Conservation (phyloP, 2,888 invertebrate genomes). For the Eristalinus sepulchralis region DNA sequence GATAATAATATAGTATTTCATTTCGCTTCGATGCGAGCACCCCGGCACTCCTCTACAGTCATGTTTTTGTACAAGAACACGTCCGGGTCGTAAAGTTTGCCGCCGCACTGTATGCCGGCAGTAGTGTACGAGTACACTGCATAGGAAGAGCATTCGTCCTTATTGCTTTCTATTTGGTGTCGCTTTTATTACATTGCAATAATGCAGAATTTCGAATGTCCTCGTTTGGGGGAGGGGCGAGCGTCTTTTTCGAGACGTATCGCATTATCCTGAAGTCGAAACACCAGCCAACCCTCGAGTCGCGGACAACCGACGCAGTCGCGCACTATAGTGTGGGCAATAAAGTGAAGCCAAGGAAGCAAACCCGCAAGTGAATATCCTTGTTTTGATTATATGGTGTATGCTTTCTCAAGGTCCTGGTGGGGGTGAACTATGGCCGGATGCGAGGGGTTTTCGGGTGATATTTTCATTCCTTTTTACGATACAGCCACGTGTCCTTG, state of each 20-base stretch:
- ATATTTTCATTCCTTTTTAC: slow-evolving; percentile 46
- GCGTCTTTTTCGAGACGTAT: slow-evolving; percentile 33
- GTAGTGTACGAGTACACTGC: slow-evolving; percentile 20
- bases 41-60: slow-evolving; percentile 12
- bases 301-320: background rate
- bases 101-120: slow-evolving; percentile 27
- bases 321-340: slow-evolving; percentile 29
- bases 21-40: slow-evolving; percentile 54
- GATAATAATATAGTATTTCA: slow-evolving; percentile 69
- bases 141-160: slow-evolving; percentile 48
- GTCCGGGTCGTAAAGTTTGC: slow-evolving; percentile 63
- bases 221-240: slow-evolving; percentile 42
- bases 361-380: slow-evolving; percentile 53
- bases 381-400: slow-evolving; percentile 59
- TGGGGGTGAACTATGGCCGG: slow-evolving; percentile 21
- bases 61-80: slow-evolving; percentile 41
- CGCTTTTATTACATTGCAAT: slow-evolving; percentile 66
- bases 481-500: slow-evolving; percentile 67
- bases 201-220: slow-evolving; percentile 66
- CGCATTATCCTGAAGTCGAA: slow-evolving; percentile 45
- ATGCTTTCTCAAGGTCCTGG: slow-evolving; percentile 21
- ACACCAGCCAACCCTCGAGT: slow-evolving; percentile 30
- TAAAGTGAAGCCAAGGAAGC: slow-evolving; percentile 32
- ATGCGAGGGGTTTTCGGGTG: slow-evolving; percentile 8
- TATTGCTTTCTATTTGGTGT: slow-evolving; percentile 66